phyloP scores from a whole-genome alignment of 2,888 invertebrate species.

The Cistogaster globosa region DNA sequence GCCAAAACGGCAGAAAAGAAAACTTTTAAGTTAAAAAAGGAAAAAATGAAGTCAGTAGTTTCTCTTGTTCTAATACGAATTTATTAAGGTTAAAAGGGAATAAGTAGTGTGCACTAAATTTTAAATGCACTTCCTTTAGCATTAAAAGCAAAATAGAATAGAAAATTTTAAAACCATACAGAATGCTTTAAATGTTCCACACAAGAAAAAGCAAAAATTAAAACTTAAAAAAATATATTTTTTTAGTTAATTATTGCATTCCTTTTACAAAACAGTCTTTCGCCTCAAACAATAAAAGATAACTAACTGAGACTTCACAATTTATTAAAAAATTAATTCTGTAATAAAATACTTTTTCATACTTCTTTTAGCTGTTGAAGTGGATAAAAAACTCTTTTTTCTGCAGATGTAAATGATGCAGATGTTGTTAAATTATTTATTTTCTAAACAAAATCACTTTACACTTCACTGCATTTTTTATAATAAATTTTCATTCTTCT shows the following conservation, averaged over 20 bases:
- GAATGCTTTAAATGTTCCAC: background rate
- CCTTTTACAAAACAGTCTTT: no score
- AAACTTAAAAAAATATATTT: background rate
- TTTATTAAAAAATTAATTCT: no score
- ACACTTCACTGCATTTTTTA: constrained; percentile 68
- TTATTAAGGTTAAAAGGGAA: constrained; percentile 47
- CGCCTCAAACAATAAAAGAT: no score
- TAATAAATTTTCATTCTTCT: constrained; percentile 47
- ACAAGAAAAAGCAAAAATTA: background rate
- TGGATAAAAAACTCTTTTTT: background rate
- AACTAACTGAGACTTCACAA: no score
- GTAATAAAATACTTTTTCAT: no score
- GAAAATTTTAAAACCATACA: background rate
- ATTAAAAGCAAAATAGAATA: background rate
- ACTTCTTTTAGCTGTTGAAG: no score
- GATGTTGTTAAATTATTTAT: constrained; percentile 42
- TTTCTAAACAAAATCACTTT: constrained; percentile 66
- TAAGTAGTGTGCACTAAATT: constrained; percentile 36
- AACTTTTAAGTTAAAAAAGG: constrained; percentile 8
- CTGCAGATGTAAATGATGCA: background rate
- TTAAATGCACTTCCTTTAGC: constrained; percentile 28
- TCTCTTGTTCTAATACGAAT: background rate
- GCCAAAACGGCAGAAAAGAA: constrained; percentile 22
- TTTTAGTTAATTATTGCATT: no score
- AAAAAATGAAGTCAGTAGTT: constrained; percentile 40